Evolutionary conservation across 2,113 vertebrate genomes (phyloP).

Genomic region (Ochotona curzoniae): DNA sequence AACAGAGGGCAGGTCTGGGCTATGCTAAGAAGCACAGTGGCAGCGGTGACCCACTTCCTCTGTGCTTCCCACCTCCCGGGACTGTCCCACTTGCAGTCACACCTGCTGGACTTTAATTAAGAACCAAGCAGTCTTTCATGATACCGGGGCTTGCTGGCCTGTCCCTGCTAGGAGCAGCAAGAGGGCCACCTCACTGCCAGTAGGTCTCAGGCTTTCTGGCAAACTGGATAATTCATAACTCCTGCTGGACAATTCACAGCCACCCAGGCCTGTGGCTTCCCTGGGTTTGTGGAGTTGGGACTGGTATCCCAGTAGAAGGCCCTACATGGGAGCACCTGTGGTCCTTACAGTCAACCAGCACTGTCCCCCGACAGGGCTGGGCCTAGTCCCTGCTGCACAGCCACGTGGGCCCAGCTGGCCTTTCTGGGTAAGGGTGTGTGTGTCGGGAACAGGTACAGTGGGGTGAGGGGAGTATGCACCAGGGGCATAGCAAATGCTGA

Average conservation of each 20-base stretch:
- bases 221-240: background rate
- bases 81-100: background rate
- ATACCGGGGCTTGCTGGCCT: fast-evolving
- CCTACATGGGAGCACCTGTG: fast-evolving
- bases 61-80: too few species aligned
- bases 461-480: background rate
- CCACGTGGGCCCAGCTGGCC: fast-evolving
- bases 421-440: fast-evolving
- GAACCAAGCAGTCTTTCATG: fast-evolving
- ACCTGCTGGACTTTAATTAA: background rate
- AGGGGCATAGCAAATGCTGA: background rate
- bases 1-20: fast-evolving
- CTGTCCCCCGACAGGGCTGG: background rate
- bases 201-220: background rate
- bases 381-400: background rate
- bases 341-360: fast-evolving
- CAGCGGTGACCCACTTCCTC: background rate
- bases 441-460: too few species aligned
- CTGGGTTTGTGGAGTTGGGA: too few species aligned
- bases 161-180: background rate
- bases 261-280: background rate
- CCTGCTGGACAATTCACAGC: background rate
- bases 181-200: background rate
- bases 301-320: fast-evolving
- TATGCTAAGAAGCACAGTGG: too few species aligned